Conservation (phyloP, 2,888 invertebrate genomes). For the Drosophila picticornis region DNA sequence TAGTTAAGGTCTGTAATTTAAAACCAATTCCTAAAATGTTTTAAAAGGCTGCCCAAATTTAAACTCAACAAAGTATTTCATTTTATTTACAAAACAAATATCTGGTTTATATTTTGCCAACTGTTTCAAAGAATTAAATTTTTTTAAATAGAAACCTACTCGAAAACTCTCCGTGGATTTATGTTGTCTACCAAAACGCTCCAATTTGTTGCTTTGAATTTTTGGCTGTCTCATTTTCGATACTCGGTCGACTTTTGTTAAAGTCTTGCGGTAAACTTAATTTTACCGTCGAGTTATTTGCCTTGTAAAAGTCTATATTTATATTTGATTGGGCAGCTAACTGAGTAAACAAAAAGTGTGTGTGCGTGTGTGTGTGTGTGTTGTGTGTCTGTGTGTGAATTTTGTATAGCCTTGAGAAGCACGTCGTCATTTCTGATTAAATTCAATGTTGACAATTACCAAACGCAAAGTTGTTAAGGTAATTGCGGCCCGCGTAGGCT, state of each 20-base stretch:
- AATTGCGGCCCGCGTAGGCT: conserved; percentile 67
- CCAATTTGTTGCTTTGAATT: not conserved
- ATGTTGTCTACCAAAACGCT: not conserved
- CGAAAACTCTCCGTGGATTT: not conserved
- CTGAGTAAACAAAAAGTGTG: not conserved
- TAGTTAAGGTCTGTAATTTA: not conserved
- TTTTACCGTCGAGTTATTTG: conserved; percentile 18
- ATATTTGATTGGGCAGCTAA: conserved; percentile 42
- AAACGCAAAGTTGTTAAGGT: conserved; percentile 72
- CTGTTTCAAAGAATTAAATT: not conserved
- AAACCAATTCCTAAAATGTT: not conserved
- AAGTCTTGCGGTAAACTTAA: conserved; percentile 15
- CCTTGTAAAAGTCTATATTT: conserved; percentile 22
- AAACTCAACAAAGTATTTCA: not conserved
- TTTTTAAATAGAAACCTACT: not conserved
- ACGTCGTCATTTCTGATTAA: conserved; percentile 72
- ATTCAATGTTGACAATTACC: conserved; percentile 71
- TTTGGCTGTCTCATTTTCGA: not conserved
- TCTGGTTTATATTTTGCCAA: too few species aligned
- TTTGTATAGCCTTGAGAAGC: conserved; percentile 25
- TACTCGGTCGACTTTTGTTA: not conserved
- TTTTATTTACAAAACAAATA: not conserved
- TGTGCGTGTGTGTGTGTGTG: not conserved
- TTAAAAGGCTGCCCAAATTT: not conserved
- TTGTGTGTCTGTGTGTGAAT: not conserved